These are phyloP conservation scores for Pangasius mekongensis DNA, from an alignment of 2,797 vertebrate species.

Conservation along the genomic window DNA sequence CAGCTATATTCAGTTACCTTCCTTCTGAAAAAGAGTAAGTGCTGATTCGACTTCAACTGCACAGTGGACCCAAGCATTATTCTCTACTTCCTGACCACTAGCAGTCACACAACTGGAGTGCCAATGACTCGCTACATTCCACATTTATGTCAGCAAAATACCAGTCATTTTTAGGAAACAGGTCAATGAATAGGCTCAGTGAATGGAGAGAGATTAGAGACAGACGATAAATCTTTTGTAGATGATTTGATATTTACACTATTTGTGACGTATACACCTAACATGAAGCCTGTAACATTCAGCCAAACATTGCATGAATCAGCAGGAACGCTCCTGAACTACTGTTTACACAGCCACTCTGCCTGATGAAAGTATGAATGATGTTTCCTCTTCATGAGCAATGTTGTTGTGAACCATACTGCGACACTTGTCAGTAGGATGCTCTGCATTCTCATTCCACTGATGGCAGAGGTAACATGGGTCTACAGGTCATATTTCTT, in stretches of 20 bases:
- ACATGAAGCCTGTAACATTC: background rate
- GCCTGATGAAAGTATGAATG: conserved; percentile 13
- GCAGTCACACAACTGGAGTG: background rate
- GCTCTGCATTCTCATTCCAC: conserved; percentile 25
- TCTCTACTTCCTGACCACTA: background rate
- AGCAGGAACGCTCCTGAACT: background rate
- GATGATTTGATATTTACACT: background rate
- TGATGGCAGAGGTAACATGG: conserved; percentile 23
- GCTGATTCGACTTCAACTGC: background rate
- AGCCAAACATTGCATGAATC: background rate
- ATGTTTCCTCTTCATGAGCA: conserved; percentile 17
- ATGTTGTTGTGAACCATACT: conserved; percentile 13
- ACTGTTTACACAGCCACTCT: conserved; percentile 18
- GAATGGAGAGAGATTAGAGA: background rate
- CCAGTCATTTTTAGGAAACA: conserved; percentile 1
- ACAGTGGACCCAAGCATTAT: background rate
- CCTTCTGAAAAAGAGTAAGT: background rate
- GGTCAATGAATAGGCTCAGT: background rate
- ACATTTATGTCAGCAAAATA: background rate
- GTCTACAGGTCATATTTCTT: conserved; percentile 41
- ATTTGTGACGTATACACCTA: background rate
- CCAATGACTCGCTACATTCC: conserved; percentile 1
- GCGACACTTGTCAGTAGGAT: conserved; percentile 22
- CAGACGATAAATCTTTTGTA: background rate
- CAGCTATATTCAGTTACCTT: background rate